phyloP scores from a whole-genome alignment of 1,140 invertebrate genomes.

The Maconellicoccus hirsutus region DNA sequence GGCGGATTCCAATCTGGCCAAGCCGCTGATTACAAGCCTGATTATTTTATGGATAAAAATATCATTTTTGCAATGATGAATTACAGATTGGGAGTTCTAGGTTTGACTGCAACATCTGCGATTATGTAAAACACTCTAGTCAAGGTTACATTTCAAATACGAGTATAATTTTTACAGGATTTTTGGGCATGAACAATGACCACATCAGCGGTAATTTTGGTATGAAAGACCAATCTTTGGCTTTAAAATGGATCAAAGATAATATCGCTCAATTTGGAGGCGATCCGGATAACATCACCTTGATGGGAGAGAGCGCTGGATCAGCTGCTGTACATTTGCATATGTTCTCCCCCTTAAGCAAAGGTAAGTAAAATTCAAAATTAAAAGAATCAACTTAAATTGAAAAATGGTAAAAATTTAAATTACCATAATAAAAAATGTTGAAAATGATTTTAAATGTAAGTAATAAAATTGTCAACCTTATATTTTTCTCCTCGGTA shows the following conservation, averaged over 20 bases:
- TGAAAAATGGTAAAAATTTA: constrained; percentile 61
- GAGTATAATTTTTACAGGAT: constrained; percentile 17
- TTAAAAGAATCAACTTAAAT: too few species aligned
- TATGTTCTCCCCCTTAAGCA: constrained; percentile 57
- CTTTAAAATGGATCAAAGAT: constrained; percentile 81
- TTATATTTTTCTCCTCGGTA: too few species aligned
- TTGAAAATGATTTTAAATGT: too few species aligned
- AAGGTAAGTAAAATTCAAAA: constrained; percentile 52
- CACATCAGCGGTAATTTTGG: constrained; percentile 61
- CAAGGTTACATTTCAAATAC: too few species aligned
- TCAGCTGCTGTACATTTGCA: constrained; percentile 78
- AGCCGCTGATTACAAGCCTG: constrained; percentile 34
- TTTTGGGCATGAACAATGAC: constrained; percentile 33
- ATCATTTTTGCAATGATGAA: constrained; percentile 55
- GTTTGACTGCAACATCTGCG: constrained; percentile 1
- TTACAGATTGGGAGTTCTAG: constrained; percentile 45
- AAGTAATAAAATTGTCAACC: too few species aligned
- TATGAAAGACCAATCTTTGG: constrained; percentile 80
- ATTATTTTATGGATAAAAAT: constrained; percentile 40
- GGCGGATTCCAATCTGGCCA: constrained; percentile 38
- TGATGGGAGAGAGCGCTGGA: constrained; percentile 88
- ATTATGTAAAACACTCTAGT: too few species aligned
- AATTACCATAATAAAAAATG: constrained; percentile 39
- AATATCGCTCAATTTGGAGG: constrained; percentile 87
- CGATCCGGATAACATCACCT: constrained; percentile 78